phyloP scores from a whole-genome alignment of 2,888 invertebrate genomes.

The Philopedon plagiatum region DNA sequence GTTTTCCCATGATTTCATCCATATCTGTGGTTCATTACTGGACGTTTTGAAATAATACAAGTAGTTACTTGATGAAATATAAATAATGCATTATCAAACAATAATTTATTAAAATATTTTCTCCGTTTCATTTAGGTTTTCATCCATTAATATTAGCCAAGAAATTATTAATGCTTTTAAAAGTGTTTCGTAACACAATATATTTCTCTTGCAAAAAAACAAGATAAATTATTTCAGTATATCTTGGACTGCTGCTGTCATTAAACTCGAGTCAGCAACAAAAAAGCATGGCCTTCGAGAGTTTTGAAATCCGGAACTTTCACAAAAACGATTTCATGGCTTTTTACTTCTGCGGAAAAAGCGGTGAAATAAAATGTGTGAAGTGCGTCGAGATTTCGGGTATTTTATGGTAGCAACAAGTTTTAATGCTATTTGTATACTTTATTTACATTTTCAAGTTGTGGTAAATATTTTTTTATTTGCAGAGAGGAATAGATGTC shows the following conservation, averaged over 20 bases:
- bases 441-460: no score
- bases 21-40: no score
- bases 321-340: constrained; percentile 11
- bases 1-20: no score
- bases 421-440: no score
- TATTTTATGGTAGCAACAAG: constrained; percentile 4
- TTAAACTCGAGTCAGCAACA: constrained; percentile 19
- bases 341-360: constrained; percentile 1
- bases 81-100: no score
- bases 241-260: background rate
- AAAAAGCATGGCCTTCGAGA: constrained; percentile 11
- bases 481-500: no score
- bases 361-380: constrained; percentile 14
- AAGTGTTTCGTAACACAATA: background rate
- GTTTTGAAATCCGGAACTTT: constrained; percentile 13
- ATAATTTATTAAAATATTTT: no score
- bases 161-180: background rate
- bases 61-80: no score
- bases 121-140: no score
- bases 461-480: no score
- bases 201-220: background rate
- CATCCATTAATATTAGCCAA: no score
- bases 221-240: constrained; percentile 14
- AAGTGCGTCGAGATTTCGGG: background rate
- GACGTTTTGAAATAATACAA: no score